Base-by-base conservation (phyloP, 2,888 invertebrate genomes). In the Toxonevra muliebris region DNA sequence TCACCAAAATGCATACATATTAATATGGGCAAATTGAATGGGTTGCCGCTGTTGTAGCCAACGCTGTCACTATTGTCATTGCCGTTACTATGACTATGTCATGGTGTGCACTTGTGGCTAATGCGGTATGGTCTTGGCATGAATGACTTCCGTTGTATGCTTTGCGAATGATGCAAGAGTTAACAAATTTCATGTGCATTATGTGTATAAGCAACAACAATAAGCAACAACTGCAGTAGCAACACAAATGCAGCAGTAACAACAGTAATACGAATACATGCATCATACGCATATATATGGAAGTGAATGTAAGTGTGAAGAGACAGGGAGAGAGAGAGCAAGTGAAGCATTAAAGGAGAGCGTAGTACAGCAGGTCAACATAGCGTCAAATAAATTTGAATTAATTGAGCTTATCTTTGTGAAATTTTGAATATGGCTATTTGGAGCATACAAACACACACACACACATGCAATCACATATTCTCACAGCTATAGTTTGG, bases 351-450 rank as follows among this genome's bases (percentile, higher is more conserved):
- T 42, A 19, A 48, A 4, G 8, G 54, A 15, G 17, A 17, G 12
- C 11, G 43, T 41, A 17, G 17, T 10, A 15, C 30, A 63, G 43
- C 59, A 8, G 58, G 55, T 48, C 65, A 60, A 61, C 60, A 52
- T 72, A 73, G 64, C 69, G 71, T 71, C 74, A 67, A 75, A 79
- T 80, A 78, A 77, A 79, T 80, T 76, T 69, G 73, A 76, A 76
- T 80, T 79, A 81, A 81, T 81, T 78, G 76, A 71, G 74, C 71
- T 74, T 71, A 76, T 71, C 75, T 72, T 65, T 71, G 63, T 71
- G 71, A 69, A 73, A 72, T 72, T 70, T 71, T 69, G 68, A 66
- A 57, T 53, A 59, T 52, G 30, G 54, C 30, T 64, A 30, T 30
- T 30, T 55, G 13, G 1, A 19, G 9, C n/a, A 55, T 20, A 12